Base-by-base conservation (phyloP, 2,113 vertebrate species). In the Danio rerio region DNA sequence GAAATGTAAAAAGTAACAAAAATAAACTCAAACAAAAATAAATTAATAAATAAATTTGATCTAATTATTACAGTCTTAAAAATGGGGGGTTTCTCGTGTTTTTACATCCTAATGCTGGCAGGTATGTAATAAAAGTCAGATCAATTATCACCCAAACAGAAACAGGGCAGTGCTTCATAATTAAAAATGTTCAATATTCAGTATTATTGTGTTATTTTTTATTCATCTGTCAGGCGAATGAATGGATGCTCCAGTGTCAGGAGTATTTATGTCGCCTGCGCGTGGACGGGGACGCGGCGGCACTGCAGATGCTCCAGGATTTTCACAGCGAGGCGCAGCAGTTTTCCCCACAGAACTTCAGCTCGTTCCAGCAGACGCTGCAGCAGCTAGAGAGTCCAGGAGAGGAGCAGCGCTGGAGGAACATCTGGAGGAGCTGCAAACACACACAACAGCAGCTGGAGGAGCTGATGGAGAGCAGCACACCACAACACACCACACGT, bases 341-440 rank as follows among this genome's bases (percentile, higher is more conserved):
- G 72, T 92, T 95, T 87, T 93, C 92, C 15, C 53, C 86, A 20
- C 92, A 95, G 52, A 95, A 93, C 86, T 94, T 95, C 87, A 92
- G 91, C 80, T 66, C 88, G 6, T 90, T 94, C 7, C 93, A 92
- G 6, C 82, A 86, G 81, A 94, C 88, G 80, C 92, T 93, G 56
- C 74, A 89, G 5, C 88, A 89, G 6, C 89, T 94, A 80, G 89
- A 90, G n/a, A 92, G 91, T 49, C 84, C 86, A 18, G 88, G 85
- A 66, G 92, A 94, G 81, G 88, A 92, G 61, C 82, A 91, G 59
- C 93, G 88, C 74, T 93, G 93, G 92, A 95, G 90, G 49, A 4
- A 83, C 0, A 81, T 94, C 70, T 93, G 93, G 94, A 87, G 90
- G 21, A 90, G 90, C 83, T 94, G 93, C 86, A 92, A 94, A 80